Conservation (phyloP, 2,797 vertebrate genomes). For the Setipinna tenuifilis region DNA sequence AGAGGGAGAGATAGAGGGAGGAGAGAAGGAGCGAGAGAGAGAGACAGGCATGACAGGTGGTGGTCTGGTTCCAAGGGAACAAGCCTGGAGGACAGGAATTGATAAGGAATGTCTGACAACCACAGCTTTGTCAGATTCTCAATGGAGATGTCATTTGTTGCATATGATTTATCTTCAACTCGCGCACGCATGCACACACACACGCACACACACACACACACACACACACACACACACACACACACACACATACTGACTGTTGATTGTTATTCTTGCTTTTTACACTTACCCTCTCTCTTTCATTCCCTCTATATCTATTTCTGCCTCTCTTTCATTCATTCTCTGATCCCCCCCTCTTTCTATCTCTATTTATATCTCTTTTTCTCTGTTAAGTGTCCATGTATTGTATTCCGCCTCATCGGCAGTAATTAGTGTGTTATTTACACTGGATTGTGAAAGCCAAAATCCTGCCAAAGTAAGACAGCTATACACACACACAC, state of each 20-base stretch:
- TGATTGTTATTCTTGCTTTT: not conserved
- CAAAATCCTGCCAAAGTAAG: not conserved
- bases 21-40: not conserved
- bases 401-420: not conserved
- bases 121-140: slow-evolving; percentile 33
- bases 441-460: not conserved
- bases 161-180: not conserved
- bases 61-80: not conserved
- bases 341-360: too few relatives aligned
- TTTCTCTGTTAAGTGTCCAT: too few relatives aligned
- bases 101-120: slow-evolving; percentile 21
- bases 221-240: not conserved
- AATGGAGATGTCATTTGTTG: not conserved
- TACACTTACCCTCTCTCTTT: not conserved
- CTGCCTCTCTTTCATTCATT: too few relatives aligned
- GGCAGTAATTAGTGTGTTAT: not conserved
- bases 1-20: not conserved
- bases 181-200: too few relatives aligned
- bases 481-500: slow-evolving; percentile 30
- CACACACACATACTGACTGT: not conserved
- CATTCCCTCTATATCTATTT: too few relatives aligned
- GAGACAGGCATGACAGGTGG: not conserved
- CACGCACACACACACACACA: too few relatives aligned
- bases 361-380: not conserved
- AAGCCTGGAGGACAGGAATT: not conserved